Conservation (phyloP, 1,140 invertebrate genomes). For the Drosophila neocordata region DNA sequence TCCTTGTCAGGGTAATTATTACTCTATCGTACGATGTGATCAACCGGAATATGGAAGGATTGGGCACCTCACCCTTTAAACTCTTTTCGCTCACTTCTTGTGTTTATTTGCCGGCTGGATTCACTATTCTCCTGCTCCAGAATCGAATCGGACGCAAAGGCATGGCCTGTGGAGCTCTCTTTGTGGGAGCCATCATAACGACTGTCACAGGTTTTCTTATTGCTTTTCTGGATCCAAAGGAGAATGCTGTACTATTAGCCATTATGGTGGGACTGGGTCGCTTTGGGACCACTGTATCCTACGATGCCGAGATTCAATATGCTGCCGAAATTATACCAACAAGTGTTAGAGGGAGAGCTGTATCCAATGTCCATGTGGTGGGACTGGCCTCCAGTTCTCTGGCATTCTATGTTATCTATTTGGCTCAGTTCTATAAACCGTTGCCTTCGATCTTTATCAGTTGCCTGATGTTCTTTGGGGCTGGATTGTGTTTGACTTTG, state of each 20-base stretch:
- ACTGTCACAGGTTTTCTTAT: conserved; percentile 69
- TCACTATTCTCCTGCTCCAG: conserved; percentile 84
- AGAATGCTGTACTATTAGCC: conserved; percentile 63
- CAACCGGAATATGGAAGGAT: conserved; percentile 85
- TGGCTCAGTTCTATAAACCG: conserved; percentile 83
- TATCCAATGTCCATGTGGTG: conserved; percentile 84
- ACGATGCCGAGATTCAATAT: conserved; percentile 86
- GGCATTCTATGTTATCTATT: conserved; percentile 77
- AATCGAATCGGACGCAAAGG: conserved; percentile 85
- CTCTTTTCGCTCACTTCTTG: conserved; percentile 84
- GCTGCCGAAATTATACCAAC: conserved; percentile 87
- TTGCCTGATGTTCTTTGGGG: conserved; percentile 84
- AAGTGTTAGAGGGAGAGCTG: conserved; percentile 85
- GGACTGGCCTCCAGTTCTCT: conserved; percentile 83
- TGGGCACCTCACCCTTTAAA: conserved; percentile 84
- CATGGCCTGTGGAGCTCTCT: conserved; percentile 84
- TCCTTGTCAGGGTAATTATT: conserved; percentile 84
- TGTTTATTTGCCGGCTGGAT: conserved; percentile 84
- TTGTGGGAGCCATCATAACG: conserved; percentile 84
- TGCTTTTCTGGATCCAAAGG: conserved; percentile 57
- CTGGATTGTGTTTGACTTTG: conserved; percentile 84
- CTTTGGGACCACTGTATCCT: conserved; percentile 86
- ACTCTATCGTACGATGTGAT: conserved; percentile 86
- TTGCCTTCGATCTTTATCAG: conserved; percentile 85
- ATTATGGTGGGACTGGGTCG: conserved; percentile 84